Conservation (phyloP, 2,113 vertebrate genomes). For the Xiphophorus maculatus region DNA sequence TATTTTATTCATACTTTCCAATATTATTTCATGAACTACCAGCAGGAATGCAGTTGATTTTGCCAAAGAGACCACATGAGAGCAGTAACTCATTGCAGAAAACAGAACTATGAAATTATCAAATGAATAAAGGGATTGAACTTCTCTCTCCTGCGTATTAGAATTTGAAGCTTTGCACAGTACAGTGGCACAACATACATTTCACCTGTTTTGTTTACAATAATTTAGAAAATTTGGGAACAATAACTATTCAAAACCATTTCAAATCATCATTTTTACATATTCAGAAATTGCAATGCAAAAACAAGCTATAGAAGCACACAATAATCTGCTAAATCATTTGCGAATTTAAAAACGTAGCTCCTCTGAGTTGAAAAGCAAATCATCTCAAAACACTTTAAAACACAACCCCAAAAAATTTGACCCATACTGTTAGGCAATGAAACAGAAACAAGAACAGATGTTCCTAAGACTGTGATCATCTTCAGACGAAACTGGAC, state of each 20-base stretch:
- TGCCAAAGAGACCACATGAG: not conserved
- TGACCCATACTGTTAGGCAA: too few species aligned
- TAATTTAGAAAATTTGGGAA: not conserved
- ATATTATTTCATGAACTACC: not conserved
- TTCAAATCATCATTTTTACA: not conserved
- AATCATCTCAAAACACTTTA: not conserved
- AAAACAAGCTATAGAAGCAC: not conserved
- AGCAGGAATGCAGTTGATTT: not conserved
- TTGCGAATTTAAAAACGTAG: not conserved
- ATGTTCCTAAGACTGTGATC: too few species aligned
- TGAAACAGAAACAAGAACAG: too few species aligned
- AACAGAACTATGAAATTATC: not conserved
- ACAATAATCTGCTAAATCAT: not conserved
- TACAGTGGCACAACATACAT: not conserved
- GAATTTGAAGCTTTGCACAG: not conserved
- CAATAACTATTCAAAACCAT: not conserved
- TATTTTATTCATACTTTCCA: not conserved
- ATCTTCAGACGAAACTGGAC: not conserved
- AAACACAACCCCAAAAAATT: not conserved
- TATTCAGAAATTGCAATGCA: too few species aligned
- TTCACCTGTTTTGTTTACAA: not conserved
- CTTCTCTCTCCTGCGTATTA: too few species aligned
- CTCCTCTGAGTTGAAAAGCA: not conserved
- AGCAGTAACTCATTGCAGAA: not conserved
- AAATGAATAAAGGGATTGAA: not conserved